A percentile compares a stretch with the other conserved stretches of the same genome.
These are phyloP conservation scores for Perca schrenkii DNA, from an alignment of 2,113 vertebrate species.

Conservation along the genomic window DNA sequence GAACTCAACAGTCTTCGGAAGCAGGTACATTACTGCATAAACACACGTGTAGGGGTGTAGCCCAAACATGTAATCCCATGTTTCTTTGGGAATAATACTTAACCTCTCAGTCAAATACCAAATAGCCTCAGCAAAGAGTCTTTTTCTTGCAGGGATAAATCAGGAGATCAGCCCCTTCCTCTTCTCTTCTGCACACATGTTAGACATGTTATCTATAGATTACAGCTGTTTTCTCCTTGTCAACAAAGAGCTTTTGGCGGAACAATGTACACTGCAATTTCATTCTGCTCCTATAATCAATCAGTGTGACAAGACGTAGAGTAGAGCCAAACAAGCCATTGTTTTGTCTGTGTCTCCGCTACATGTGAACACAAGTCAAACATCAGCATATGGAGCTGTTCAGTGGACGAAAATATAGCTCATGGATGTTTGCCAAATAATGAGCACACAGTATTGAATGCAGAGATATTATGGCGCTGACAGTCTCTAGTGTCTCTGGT, in stretches of 20 bases:
- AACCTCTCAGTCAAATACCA: background rate
- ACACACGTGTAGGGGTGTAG: background rate
- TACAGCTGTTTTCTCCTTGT: conserved; percentile 55
- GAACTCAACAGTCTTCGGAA: conserved; percentile 84
- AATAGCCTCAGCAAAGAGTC: background rate
- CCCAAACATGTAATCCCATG: background rate
- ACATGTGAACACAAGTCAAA: conserved; percentile 24
- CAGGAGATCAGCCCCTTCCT: background rate
- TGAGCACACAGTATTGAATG: conserved; percentile 29
- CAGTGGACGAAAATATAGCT: conserved; percentile 18
- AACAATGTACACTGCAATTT: conserved; percentile 41
- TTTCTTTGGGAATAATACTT: background rate
- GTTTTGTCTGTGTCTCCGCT: conserved; percentile 29
- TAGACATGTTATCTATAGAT: conserved; percentile 24
- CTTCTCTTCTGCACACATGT: background rate
- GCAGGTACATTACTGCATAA: conserved; percentile 75
- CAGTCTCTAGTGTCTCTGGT: conserved; percentile 23
- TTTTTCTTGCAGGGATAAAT: background rate
- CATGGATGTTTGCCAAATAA: conserved; percentile 50
- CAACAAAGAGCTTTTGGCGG: conserved; percentile 16
- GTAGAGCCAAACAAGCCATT: conserved; percentile 3
- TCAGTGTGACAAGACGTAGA: conserved; percentile 39
- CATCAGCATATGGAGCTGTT: background rate
- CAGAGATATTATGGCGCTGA: conserved; percentile 46
- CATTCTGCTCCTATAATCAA: conserved; percentile 44